Conservation (phyloP, 2,888 invertebrate species). For the Choreutis nemorana region DNA sequence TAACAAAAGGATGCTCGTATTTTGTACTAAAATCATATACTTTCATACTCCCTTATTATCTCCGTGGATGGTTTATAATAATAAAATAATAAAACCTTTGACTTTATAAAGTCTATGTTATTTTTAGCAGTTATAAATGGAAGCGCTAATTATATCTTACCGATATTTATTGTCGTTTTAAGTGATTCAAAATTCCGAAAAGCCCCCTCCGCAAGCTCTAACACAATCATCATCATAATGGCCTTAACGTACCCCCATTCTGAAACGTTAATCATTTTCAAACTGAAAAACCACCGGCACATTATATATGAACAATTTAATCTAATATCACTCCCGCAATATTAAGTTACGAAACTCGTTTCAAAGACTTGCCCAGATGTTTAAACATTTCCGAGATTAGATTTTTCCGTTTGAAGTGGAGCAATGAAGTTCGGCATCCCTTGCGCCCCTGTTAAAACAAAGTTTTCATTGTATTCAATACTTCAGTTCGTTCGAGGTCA, state of each 20-base stretch:
- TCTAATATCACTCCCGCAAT: conserved; percentile 13
- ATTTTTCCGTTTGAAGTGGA: conserved; percentile 28
- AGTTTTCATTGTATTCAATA: too few species aligned
- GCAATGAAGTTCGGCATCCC: conserved; percentile 39
- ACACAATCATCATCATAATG: conserved; percentile 21
- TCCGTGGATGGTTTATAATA: too few species aligned
- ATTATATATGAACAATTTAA: conserved; percentile 11
- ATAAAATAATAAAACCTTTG: too few species aligned
- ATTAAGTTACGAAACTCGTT: conserved; percentile 16
- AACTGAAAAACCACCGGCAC: conserved; percentile 2
- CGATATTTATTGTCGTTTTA: conserved; percentile 38
- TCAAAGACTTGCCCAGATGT: conserved; percentile 26
- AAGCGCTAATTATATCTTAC: too few species aligned
- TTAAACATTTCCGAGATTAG: conserved; percentile 26
- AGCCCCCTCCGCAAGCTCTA: conserved; percentile 25
- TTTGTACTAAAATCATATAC: too few species aligned
- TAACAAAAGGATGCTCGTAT: too few species aligned
- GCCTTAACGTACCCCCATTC: conserved; percentile 25
- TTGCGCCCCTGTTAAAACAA: too few species aligned
- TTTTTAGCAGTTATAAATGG: too few species aligned
- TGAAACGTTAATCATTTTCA: conserved; percentile 18
- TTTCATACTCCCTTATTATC: too few species aligned
- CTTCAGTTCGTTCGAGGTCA: too few species aligned
- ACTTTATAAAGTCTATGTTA: too few species aligned
- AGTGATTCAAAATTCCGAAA: conserved; percentile 41